These are phyloP conservation scores for Sicus ferrugineus DNA, from an alignment of 2,888 invertebrate species.

Conservation along the genomic window DNA sequence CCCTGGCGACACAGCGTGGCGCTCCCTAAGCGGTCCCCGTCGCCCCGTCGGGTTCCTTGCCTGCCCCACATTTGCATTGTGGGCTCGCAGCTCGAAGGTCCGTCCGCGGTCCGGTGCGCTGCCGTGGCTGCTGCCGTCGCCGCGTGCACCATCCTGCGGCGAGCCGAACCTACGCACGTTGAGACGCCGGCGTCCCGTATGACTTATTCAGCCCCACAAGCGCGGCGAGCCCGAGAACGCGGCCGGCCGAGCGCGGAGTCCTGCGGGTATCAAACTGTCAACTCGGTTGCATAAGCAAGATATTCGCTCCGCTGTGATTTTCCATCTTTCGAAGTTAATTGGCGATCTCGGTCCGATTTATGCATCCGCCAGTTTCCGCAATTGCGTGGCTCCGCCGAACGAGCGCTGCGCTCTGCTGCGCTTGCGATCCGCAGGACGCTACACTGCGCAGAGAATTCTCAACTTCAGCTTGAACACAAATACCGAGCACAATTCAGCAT, in stretches of 20 bases:
- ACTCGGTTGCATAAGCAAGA: constrained; percentile 29
- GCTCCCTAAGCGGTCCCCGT: constrained; percentile 1
- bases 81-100: constrained; percentile 14
- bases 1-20: constrained; percentile 19
- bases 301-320: constrained; percentile 18
- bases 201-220: constrained; percentile 33
- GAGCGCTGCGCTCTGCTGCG: no score
- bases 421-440: no score
- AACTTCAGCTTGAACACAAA: no score
- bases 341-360: constrained; percentile 59
- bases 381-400: constrained; percentile 11
- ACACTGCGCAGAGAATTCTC: no score
- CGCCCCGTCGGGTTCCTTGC: constrained; percentile 15
- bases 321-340: constrained; percentile 53
- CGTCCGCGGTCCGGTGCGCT: background rate
- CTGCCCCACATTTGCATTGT: constrained; percentile 30
- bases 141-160: constrained; percentile 30
- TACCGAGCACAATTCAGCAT: no score
- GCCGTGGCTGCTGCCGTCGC: constrained; percentile 17
- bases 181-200: constrained; percentile 23
- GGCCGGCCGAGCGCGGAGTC: background rate
- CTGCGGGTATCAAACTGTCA: constrained; percentile 22
- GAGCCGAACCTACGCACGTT: constrained; percentile 32
- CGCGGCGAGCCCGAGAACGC: background rate
- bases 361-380: constrained; percentile 54